Evolutionary conservation across 1,140 invertebrate genomes (phyloP), one percentile per base, ranked within the genome.

Genomic region (Zaprionus ornatus): DNA sequence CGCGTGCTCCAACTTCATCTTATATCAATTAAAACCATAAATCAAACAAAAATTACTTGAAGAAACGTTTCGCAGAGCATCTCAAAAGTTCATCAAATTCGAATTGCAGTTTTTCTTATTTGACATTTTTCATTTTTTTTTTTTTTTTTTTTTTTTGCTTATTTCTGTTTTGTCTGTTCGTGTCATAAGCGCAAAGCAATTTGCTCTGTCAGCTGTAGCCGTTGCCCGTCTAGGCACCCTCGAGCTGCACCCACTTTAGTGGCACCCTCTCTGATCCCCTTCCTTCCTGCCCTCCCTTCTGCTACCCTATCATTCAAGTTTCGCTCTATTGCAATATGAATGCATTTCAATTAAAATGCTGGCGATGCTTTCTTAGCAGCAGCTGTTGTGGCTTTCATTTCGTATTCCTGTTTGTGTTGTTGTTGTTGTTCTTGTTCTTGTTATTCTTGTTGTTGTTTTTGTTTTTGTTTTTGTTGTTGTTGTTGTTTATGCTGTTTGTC

Each of bases 161-260:
- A 21, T 21, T 42, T 48, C 45, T 50, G 45, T 68, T 69, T 54
- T 62, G 67, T 72, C 73, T 71, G 59, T 52, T 85, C 60, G 70
- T 80, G 82, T 85, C 82, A 80, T 80, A 85, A 85, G 82, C 82
- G 78, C 66, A 85, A 85, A 84, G 74, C 82, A 84, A 85, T 84
- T 84, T 84, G 77, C 66, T 74, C 55, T 40, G 74, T 80, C 82
- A 78, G 74, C 77, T 85, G 77, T 71, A 80, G 81, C 56, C 52
- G 60, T 32, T 12, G 42, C 21, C 42, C 23, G 35, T 48, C 42
- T 40, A n/a, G 19, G 23, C 17, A 59, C 21, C 61, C 56, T 29
- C 40, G 2, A 37, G 13, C 35, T 37, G 1, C 40, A 29, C 54
- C 23, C 21, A 21, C 21, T 48, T 23, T 54, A 50, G 29, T 37